Conservation (phyloP, 2,113 vertebrate species). For the Copsychus sechellarum region DNA sequence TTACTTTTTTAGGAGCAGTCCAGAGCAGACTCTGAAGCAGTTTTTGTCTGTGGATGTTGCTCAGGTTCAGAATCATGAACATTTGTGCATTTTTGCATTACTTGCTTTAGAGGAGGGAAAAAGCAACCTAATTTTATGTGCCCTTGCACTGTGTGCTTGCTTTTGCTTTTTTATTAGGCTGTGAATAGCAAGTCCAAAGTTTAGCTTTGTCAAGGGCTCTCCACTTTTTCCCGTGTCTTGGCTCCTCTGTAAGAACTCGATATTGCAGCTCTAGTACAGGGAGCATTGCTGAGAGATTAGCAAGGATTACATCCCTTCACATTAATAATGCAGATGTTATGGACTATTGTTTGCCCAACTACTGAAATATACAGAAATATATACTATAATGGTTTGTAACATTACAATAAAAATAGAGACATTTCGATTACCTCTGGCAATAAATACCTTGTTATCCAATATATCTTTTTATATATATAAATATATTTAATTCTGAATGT, state of each 20-base stretch:
- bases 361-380: constrained; percentile 33
- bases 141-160: neutral
- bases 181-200: neutral
- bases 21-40: neutral
- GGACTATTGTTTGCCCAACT: neutral
- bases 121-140: neutral
- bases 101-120: neutral
- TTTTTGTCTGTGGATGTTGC: neutral
- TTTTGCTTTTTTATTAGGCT: neutral
- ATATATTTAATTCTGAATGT: constrained; percentile 28
- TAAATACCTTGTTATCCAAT: constrained; percentile 57
- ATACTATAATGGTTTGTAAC: constrained; percentile 1
- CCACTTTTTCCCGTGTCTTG: neutral
- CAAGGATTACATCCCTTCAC: neutral
- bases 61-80: neutral
- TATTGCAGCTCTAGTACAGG: neutral
- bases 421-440: constrained; percentile 42
- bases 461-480: constrained; percentile 39
- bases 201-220: neutral
- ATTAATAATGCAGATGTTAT: neutral
- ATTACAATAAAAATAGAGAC: constrained; percentile 56
- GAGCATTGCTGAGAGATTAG: neutral
- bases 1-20: neutral
- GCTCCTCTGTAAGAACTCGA: neutral
- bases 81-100: neutral